Percentiles rank a stretch among this genome's conserved stretches.
These are phyloP conservation scores for Macrosoma leucophasiata DNA, from an alignment of 2,888 invertebrate genomes.

Conservation along the genomic window DNA sequence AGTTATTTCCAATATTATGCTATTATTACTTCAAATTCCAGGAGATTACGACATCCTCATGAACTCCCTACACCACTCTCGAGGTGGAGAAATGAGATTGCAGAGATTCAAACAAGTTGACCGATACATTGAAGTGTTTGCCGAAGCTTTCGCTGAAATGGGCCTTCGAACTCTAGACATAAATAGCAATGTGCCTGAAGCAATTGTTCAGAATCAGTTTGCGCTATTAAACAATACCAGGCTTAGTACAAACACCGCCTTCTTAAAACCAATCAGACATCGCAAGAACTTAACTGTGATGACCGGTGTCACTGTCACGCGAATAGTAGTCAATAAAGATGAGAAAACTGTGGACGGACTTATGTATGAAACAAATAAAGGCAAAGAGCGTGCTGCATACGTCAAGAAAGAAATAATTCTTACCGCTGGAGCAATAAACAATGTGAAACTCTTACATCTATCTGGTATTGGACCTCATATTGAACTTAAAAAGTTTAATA, in stretches of 20 bases:
- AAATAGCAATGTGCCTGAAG: conserved; percentile 61
- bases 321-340: conserved; percentile 52
- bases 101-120: conserved; percentile 62
- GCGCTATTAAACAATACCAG: conserved; percentile 60
- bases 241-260: conserved; percentile 60
- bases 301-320: conserved; percentile 59
- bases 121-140: conserved; percentile 55
- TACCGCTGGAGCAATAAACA: conserved; percentile 63
- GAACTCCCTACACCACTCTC: conserved; percentile 63
- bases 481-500: conserved; percentile 55
- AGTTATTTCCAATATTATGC: too few species aligned
- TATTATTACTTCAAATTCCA: conserved; percentile 29
- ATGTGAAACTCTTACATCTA: conserved; percentile 56
- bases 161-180: conserved; percentile 58
- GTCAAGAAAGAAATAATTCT: conserved; percentile 62
- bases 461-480: conserved; percentile 60
- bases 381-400: conserved; percentile 56
- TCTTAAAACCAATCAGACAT: conserved; percentile 55
- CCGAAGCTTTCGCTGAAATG: conserved; percentile 58
- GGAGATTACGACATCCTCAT: conserved; percentile 66
- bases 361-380: conserved; percentile 58
- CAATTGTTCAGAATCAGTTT: conserved; percentile 61
- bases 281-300: conserved; percentile 58
- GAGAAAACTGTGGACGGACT: conserved; percentile 60
- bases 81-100: conserved; percentile 64